Base-by-base conservation (phyloP, 2,888 invertebrate species). In the Villa cingulata region DNA sequence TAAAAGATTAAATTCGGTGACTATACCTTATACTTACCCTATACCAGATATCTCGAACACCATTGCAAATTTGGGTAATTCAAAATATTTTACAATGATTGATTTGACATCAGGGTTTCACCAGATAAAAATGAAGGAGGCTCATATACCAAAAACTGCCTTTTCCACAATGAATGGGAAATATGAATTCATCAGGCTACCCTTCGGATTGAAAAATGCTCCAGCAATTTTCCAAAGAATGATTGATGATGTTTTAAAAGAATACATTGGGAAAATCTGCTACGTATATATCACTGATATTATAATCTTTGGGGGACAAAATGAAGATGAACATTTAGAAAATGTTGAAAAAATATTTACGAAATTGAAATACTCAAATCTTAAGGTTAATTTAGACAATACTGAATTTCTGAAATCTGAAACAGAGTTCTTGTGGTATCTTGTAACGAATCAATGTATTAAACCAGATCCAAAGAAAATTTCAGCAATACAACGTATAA, bases 141-240 rank as follows among this genome's bases (percentile, higher is more conserved):
- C 20, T 4, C 37, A 47, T 29, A 42, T 37, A 3, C 37, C 47
- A 4, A 47, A 47, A 37, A 23, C 23, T 23, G 23, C 7, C 7
- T 23, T 23, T 23, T 23, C 7, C 4, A 23, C 23, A 4, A 23
- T 23, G 23, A 23, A 23, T 23, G 23, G 23, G 4, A 29, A 29
- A 12, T 29, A 29, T 12, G 29, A 29, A 12, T 45, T 45, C 19
- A 34, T 37, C 2, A 36, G 43, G 27, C 14, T 41, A 14, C 45
- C 48, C 3, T 48, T 48, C 18, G 44, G 44, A 1, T 19, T 48
- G 9, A 40, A 41, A 32, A 45, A 40, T n/a, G 45, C 45, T 4
- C 40, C 43, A 10, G 41, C 48, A 2, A 48, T 48, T 4, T 45
- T 48, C 16, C 44, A 48, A 29, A 23, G 48, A 27, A 48, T 41